Evolutionary conservation across 2,113 vertebrate species (phyloP).

Genomic region (Uropsilus gracilis): DNA sequence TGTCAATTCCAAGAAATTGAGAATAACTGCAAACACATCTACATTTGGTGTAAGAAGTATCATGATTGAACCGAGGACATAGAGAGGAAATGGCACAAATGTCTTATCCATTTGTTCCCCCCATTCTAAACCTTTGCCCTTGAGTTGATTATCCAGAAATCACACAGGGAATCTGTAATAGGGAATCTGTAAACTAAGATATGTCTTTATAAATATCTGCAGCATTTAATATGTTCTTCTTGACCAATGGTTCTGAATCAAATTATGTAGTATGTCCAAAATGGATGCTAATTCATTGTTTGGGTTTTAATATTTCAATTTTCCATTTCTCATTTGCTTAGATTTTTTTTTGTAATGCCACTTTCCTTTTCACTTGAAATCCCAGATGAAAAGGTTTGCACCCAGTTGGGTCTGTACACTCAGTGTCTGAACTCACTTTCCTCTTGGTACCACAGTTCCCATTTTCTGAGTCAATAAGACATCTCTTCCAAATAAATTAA

Average conservation of each 20-base stretch:
- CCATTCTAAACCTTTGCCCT: not conserved
- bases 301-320: not conserved
- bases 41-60: not conserved
- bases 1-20: not conserved
- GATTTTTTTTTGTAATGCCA: not conserved
- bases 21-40: not conserved
- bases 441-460: not conserved
- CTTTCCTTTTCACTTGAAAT: conserved; percentile 15
- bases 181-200: not conserved
- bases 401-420: not conserved
- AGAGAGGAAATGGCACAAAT: not conserved
- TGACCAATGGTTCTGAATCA: not conserved
- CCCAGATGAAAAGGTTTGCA: not conserved
- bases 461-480: conserved; percentile 11
- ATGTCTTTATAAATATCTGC: not conserved
- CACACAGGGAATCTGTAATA: not conserved
- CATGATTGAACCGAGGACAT: not conserved
- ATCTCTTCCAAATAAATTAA: conserved; percentile 51
- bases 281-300: not conserved
- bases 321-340: not conserved
- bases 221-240: not conserved
- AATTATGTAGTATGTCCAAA: not conserved
- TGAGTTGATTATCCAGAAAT: not conserved
- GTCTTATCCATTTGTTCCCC: not conserved
- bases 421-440: not conserved